Percentiles rank a stretch among this genome's conserved stretches.
These are phyloP conservation scores for Zaprionus africanus DNA, from an alignment of 1,140 invertebrate genomes.

Conservation along the genomic window DNA sequence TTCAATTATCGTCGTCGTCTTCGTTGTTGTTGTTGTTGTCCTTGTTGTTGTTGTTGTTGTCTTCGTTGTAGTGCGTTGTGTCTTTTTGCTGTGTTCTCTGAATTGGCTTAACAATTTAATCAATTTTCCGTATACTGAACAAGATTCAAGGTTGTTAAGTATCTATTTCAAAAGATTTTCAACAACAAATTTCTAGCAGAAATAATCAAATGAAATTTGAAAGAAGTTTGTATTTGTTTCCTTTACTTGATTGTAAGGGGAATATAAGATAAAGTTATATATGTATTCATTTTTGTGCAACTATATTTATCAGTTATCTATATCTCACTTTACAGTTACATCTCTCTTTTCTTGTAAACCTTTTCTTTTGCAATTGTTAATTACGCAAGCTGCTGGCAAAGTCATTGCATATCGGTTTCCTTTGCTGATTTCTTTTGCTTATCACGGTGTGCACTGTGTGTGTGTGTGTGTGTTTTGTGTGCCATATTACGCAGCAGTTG, in stretches of 20 bases:
- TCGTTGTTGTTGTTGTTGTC: too few relatives aligned
- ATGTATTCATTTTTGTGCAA: too few relatives aligned
- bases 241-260: too few relatives aligned
- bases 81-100: neutral
- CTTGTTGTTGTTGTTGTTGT: neutral
- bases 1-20: constrained; percentile 4
- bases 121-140: neutral
- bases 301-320: neutral
- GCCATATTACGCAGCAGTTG: constrained; percentile 17
- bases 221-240: too few relatives aligned
- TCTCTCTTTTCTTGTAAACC: neutral
- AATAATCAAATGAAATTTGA: neutral
- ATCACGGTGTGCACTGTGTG: too few relatives aligned
- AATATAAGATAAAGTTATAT: too few relatives aligned
- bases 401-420: neutral
- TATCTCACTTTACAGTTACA: too few relatives aligned
- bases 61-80: neutral
- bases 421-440: neutral
- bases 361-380: neutral
- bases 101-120: constrained; percentile 8
- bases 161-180: neutral
- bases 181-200: neutral
- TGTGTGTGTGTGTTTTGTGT: neutral
- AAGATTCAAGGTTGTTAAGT: neutral
- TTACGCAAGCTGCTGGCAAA: neutral